Conservation (phyloP, 2,797 vertebrate species). For the Amblyopsis hoosieri region DNA sequence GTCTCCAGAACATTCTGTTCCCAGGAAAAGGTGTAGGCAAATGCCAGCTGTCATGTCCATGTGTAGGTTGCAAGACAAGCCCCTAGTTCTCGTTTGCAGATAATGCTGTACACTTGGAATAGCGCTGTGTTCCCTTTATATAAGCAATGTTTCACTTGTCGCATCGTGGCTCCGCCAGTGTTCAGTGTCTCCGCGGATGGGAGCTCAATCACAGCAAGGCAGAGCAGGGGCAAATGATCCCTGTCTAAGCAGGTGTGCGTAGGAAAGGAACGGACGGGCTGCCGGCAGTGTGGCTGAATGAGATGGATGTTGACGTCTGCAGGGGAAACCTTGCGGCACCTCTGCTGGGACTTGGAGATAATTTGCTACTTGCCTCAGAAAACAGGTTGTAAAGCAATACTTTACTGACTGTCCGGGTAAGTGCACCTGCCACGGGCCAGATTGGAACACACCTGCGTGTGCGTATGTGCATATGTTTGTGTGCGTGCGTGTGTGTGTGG, state of each 20-base stretch:
- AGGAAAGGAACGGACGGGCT: constrained; percentile 32
- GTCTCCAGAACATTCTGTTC: no score
- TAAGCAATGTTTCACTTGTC: constrained; percentile 3
- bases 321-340: constrained; percentile 38
- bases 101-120: neutral
- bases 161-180: neutral
- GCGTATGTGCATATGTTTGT: constrained; percentile 3
- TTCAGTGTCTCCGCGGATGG: constrained; percentile 8
- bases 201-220: constrained; percentile 33
- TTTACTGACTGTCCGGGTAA: constrained; percentile 52
- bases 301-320: constrained; percentile 57
- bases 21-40: neutral
- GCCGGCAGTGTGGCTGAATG: constrained; percentile 41
- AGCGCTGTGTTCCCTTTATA: neutral
- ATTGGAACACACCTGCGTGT: constrained; percentile 41
- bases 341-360: constrained; percentile 55
- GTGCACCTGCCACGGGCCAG: constrained; percentile 41
- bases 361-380: constrained; percentile 59
- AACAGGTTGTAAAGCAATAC: constrained; percentile 61
- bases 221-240: constrained; percentile 6
- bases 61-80: constrained; percentile 2
- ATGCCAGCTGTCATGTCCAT: constrained; percentile 18
- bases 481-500: neutral
- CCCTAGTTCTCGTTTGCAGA: constrained; percentile 10
- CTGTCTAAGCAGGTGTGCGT: neutral